Conservation (phyloP, 2,797 vertebrate species). For the Aratinga solstitialis region DNA sequence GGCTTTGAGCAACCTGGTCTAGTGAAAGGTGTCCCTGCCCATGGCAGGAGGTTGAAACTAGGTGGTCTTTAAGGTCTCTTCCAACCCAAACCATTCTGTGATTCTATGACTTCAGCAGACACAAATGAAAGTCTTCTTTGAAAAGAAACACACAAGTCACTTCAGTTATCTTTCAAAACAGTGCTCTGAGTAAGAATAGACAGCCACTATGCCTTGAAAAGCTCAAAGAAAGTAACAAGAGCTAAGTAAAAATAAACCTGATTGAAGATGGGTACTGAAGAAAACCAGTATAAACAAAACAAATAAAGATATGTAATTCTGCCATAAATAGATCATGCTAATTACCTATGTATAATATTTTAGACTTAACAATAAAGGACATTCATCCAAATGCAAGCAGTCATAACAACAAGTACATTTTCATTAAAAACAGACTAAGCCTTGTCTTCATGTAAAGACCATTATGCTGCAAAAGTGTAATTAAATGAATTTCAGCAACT, state of each 20-base stretch:
- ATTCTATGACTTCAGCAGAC: neutral
- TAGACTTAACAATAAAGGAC: neutral
- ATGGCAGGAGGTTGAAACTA: neutral
- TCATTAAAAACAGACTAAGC: constrained; percentile 25
- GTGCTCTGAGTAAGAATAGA: neutral
- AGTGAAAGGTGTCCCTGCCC: neutral
- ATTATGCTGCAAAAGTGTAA: neutral
- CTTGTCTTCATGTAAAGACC: neutral
- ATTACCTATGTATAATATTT: neutral
- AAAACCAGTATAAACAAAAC: neutral
- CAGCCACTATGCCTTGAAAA: neutral
- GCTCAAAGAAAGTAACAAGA: neutral
- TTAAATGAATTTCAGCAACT: constrained; percentile 20
- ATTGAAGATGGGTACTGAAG: neutral
- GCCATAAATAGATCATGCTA: neutral
- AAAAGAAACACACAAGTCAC: neutral
- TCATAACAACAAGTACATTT: constrained; percentile 14
- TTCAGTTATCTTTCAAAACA: neutral
- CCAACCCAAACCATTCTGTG: neutral
- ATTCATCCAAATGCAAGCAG: neutral
- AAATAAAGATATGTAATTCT: neutral
- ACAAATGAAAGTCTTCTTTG: neutral
- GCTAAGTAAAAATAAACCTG: neutral
- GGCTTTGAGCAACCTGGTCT: neutral
- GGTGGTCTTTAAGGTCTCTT: neutral